phyloP scores from a whole-genome alignment of 2,113 vertebrate genomes.

The Colinus virginianus region DNA sequence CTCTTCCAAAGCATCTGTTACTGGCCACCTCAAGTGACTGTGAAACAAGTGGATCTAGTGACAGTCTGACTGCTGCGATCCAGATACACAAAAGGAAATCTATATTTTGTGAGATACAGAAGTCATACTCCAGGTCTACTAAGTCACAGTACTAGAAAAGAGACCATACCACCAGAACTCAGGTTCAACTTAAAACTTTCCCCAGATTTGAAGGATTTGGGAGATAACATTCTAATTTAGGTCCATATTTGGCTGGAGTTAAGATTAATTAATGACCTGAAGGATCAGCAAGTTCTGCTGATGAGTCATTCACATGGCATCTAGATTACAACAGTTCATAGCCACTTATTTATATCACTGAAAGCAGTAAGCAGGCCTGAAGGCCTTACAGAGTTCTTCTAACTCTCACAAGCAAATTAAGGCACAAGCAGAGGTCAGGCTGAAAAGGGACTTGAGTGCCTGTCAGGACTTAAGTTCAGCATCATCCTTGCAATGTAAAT shows the following conservation, averaged over 20 bases:
- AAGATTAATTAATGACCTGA: neutral
- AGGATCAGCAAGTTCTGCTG: neutral
- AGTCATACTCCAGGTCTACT: neutral
- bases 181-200: neutral
- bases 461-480: neutral
- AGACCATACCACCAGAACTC: neutral
- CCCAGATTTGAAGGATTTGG: neutral
- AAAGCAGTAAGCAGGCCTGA: neutral
- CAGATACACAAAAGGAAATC: neutral
- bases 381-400: neutral
- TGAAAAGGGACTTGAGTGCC: neutral
- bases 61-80: neutral
- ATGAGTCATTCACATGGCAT: neutral
- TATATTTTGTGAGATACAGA: neutral
- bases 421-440: neutral
- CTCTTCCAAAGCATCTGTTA: neutral
- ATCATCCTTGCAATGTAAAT: neutral
- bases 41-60: neutral
- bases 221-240: neutral
- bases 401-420: fast-evolving
- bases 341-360: neutral
- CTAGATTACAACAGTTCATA: neutral
- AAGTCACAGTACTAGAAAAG: neutral
- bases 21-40: neutral
- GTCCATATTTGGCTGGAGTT: neutral